A percentile compares a stretch with the other conserved stretches of the same genome.
phyloP scores from a whole-genome alignment of 2,888 invertebrate species.

The Ochlodes sylvanus region DNA sequence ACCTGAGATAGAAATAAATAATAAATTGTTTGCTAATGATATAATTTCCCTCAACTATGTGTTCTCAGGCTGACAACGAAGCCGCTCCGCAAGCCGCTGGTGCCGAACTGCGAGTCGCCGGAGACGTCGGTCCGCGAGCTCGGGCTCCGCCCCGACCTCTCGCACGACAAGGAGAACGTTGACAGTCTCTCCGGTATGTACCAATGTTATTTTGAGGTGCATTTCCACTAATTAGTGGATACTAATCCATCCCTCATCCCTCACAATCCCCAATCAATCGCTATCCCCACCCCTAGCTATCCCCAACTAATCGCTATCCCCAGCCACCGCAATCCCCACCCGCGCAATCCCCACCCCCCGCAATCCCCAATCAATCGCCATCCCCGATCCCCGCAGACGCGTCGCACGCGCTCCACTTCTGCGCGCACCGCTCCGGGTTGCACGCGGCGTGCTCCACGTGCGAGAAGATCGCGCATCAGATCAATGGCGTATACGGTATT shows the following conservation, averaged over 20 bases:
- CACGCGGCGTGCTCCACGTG: slow-evolving; percentile 52
- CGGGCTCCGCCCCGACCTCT: slow-evolving; percentile 52
- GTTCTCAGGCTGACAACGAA: slow-evolving; percentile 70
- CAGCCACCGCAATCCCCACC: neutral
- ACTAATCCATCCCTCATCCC: too few species aligned
- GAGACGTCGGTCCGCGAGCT: slow-evolving; percentile 70
- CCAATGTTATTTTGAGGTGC: too few species aligned
- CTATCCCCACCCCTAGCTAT: too few species aligned
- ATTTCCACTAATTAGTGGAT: too few species aligned
- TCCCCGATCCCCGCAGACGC: slow-evolving; percentile 28
- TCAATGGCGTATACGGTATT: slow-evolving; percentile 63
- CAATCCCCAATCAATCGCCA: neutral
- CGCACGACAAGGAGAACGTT: slow-evolving; percentile 63
- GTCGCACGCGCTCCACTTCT: slow-evolving; percentile 48
- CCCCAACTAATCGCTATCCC: too few species aligned
- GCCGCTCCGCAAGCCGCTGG: slow-evolving; percentile 61
- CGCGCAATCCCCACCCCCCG: slow-evolving; percentile 16
- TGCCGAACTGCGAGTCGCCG: slow-evolving; percentile 53
- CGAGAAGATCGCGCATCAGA: slow-evolving; percentile 67
- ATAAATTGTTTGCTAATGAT: too few species aligned
- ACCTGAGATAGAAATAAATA: too few species aligned
- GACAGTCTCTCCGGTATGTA: slow-evolving; percentile 61
- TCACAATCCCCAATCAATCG: too few species aligned
- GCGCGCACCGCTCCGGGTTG: slow-evolving; percentile 54
- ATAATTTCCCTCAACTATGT: neutral